These are phyloP conservation scores for Cephus cinctus DNA, from an alignment of 1,140 invertebrate genomes.

Conservation along the genomic window DNA sequence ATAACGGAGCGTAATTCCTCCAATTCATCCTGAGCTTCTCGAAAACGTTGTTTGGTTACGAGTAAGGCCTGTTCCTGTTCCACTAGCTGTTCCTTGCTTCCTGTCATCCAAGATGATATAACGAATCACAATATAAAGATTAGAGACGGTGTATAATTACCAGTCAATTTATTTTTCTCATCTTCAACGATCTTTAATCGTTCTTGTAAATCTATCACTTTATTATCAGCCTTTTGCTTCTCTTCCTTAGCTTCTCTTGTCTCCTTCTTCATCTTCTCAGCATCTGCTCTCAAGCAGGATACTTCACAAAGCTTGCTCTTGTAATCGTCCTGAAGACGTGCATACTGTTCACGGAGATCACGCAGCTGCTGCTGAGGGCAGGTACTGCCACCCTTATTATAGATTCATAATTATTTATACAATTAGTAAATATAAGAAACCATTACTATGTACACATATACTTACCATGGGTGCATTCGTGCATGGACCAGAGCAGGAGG, in stretches of 20 bases:
- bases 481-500: slow-evolving; percentile 33
- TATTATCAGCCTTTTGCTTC: slow-evolving; percentile 56
- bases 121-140: not conserved
- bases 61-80: slow-evolving; percentile 66
- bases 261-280: slow-evolving; percentile 55
- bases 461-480: slow-evolving; percentile 32
- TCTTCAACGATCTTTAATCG: slow-evolving; percentile 39
- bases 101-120: slow-evolving; percentile 26
- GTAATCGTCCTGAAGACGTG: slow-evolving; percentile 59
- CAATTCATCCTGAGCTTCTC: slow-evolving; percentile 66
- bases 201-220: slow-evolving; percentile 55
- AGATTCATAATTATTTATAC: slow-evolving; percentile 1
- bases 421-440: not conserved
- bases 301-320: slow-evolving; percentile 60
- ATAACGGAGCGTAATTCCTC: slow-evolving; percentile 67
- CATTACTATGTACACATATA: slow-evolving; percentile 7
- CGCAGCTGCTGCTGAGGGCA: slow-evolving; percentile 48
- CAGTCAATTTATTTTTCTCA: slow-evolving; percentile 40
- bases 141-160: slow-evolving; percentile 13
- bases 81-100: slow-evolving; percentile 62
- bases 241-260: slow-evolving; percentile 55
- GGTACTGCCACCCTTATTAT: slow-evolving; percentile 24
- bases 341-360: slow-evolving; percentile 58
- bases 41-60: slow-evolving; percentile 63
- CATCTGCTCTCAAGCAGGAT: slow-evolving; percentile 53